Percentiles rank a stretch among this genome's conserved stretches.
Evolutionary conservation across 2,888 invertebrate species (phyloP).

Genomic region (Eupithecia tripunctaria): DNA sequence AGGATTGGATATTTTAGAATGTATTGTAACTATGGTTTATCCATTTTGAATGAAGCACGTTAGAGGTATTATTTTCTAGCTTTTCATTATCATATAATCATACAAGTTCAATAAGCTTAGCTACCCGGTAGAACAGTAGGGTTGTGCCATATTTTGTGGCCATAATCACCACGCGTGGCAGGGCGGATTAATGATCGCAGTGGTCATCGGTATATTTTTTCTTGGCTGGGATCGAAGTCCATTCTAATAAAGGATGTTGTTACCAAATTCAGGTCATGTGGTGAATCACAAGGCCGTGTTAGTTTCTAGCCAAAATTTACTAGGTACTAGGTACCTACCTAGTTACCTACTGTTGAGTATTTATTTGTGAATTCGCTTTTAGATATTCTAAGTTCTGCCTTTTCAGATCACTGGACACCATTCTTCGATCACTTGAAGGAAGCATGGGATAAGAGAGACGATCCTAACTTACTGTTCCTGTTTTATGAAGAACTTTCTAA

Average conservation of each 20-base stretch:
- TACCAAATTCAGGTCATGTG: not conserved
- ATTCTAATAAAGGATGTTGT: not conserved
- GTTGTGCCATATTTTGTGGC: not conserved
- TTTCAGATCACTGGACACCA: slow-evolving; percentile 89
- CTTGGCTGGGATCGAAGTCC: not conserved
- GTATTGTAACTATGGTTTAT: too few species aligned
- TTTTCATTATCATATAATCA: too few species aligned
- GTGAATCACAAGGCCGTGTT: slow-evolving; percentile 1
- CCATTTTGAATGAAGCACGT: too few species aligned
- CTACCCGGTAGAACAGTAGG: not conserved
- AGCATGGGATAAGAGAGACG: slow-evolving; percentile 87
- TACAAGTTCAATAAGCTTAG: too few species aligned
- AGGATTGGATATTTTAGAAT: too few species aligned
- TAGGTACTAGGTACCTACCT: too few species aligned
- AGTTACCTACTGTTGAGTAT: not conserved
- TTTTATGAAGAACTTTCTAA: slow-evolving; percentile 92
- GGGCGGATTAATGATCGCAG: not conserved
- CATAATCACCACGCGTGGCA: not conserved
- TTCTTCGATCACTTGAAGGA: slow-evolving; percentile 92
- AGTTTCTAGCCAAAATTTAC: not conserved
- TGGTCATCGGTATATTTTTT: not conserved
- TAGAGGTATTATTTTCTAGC: too few species aligned
- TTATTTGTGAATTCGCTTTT: not conserved
- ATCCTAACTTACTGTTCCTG: slow-evolving; percentile 89
- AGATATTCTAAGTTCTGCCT: not conserved